Evolutionary conservation across 2,888 invertebrate species (phyloP), one percentile per base, ranked within the genome.

Genomic region (Pachliopta kotzebuea): DNA sequence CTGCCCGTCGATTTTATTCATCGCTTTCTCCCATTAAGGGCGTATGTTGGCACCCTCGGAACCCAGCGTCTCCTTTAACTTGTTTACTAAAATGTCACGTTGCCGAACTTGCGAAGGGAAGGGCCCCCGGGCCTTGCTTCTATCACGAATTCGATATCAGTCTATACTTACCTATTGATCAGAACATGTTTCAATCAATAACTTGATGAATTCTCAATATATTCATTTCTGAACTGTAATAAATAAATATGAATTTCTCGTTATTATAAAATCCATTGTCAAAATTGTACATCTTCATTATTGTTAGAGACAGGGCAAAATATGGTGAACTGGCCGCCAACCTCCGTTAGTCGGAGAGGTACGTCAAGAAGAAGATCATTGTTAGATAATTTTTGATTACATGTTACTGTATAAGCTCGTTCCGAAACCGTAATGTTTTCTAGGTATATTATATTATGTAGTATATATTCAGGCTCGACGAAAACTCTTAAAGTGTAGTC

Each of bases 71-170:
- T 73, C 75, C 73, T 78, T 77, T 73, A 74, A 79, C 81, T 85
- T 86, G 84, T 87, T 87, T 86, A 84, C 81, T 82, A 85, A 83
- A 86, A 86, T 87, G 84, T 85, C 87, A 86, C 86, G 85, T 85
- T 80, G 78, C 74, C 69, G 72, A 74, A 74, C 71, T 74, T 75
- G 71, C 75, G 73, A 67, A 71, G 74, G 72, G 74, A 72, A 67
- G 71, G 74, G 71, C 69, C 68, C 68, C 69, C 64, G 56, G 60
- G 56, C 45, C n/a, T n/a, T 45, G 6, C 45, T 45, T 55, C 59
- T 26, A 56, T 52, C 52, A 56, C 73, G 74, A 76, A 76, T 72
- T 68, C 70, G 72, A 71, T 69, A 72, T 50, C 69, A 69, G 55
- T 63, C 64, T 69, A 74, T 68, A 70, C 72, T 74, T 21, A n/a